phyloP scores from a whole-genome alignment of 1,140 invertebrate species.

The Zaprionus lachaisei region DNA sequence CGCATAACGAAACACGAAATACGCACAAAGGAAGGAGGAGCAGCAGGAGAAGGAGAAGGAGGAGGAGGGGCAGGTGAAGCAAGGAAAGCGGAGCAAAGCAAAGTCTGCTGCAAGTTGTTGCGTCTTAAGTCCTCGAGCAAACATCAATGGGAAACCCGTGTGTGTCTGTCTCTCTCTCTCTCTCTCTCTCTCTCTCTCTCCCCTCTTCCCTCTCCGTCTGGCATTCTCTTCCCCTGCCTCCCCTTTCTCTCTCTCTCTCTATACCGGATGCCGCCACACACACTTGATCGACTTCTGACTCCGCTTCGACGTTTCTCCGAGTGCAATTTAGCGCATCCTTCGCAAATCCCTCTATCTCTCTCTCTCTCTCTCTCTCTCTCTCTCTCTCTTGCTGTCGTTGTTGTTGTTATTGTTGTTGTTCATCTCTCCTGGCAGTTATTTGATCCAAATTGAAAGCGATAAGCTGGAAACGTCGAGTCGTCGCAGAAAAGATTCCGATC shows the following conservation, averaged over 20 bases:
- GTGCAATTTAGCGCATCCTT: slow-evolving; percentile 62
- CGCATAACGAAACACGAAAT: background rate
- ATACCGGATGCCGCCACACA: slow-evolving; percentile 38
- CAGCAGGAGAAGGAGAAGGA: background rate
- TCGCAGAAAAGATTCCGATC: slow-evolving; percentile 17
- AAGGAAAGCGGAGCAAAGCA: background rate
- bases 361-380: background rate
- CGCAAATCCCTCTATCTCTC: slow-evolving; percentile 5
- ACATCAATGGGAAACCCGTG: slow-evolving; percentile 35
- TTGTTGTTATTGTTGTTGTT: slow-evolving; percentile 28
- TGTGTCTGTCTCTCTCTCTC: background rate
- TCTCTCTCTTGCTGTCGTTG: background rate
- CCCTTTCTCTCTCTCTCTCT: too few species aligned
- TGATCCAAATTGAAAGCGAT: slow-evolving; percentile 80
- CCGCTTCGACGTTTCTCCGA: slow-evolving; percentile 55
- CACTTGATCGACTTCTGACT: slow-evolving; percentile 80
- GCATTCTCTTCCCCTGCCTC: too few species aligned
- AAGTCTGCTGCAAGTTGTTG: slow-evolving; percentile 7
- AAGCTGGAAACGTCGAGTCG: slow-evolving; percentile 78
- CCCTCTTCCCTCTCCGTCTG: background rate
- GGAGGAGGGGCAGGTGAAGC: background rate
- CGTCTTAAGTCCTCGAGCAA: slow-evolving; percentile 48
- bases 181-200: background rate
- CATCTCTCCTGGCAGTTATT: slow-evolving; percentile 43
- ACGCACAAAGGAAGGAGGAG: background rate